A percentile compares a stretch with the other conserved stretches of the same genome.
Conservation (phyloP, 2,113 vertebrate genomes). For the Oncorhynchus keta region DNA sequence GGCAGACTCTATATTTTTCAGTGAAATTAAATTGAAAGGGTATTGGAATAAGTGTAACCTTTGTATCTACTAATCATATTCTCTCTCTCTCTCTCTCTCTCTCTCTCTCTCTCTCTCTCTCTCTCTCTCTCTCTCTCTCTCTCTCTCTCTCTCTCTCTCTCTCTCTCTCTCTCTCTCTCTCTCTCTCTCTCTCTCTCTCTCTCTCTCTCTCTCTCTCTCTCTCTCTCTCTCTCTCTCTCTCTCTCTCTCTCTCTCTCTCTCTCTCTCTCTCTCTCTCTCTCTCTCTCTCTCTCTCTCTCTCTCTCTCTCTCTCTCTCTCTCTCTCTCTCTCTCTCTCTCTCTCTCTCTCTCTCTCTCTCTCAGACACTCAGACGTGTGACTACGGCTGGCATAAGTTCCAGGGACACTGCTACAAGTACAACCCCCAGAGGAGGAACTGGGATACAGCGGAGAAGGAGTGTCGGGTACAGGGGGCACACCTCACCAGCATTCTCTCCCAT, state of each 20-base stretch:
- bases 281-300: background rate
- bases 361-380: conserved; percentile 91
- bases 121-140: background rate
- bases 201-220: background rate
- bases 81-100: background rate
- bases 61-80: background rate
- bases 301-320: background rate
- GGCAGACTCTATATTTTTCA: background rate
- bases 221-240: background rate
- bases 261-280: background rate
- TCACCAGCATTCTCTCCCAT: conserved; percentile 87
- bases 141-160: background rate
- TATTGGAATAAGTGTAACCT: background rate
- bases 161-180: background rate
- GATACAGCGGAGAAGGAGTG: conserved; percentile 93
- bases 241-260: background rate
- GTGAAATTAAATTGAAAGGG: too few species aligned
- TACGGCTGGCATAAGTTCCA: conserved; percentile 99
- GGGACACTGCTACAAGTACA: conserved; percentile 95
- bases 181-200: conserved; percentile 4
- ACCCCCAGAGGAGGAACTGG: conserved; percentile 89
- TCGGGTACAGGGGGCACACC: conserved; percentile 89
- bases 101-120: too few species aligned
- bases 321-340: background rate
- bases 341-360: background rate